These are phyloP conservation scores for Carassius carassius DNA, from an alignment of 2,113 vertebrate species.

Conservation along the genomic window DNA sequence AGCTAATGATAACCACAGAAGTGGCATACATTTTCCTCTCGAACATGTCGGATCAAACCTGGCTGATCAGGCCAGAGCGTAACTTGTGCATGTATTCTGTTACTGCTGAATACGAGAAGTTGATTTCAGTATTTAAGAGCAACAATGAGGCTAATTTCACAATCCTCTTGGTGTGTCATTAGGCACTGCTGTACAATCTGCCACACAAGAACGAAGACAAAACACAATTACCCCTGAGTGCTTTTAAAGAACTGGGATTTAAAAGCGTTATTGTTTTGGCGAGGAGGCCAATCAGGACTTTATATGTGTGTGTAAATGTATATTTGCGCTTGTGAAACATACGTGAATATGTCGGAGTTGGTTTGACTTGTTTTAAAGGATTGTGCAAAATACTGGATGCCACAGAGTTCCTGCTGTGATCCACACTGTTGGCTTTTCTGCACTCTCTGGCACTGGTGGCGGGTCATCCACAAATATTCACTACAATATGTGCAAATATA, in stretches of 20 bases:
- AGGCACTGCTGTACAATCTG: conserved; percentile 50
- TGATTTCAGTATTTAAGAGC: conserved; percentile 52
- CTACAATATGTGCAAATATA: background rate
- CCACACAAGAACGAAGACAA: conserved; percentile 44
- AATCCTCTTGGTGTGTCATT: conserved; percentile 49
- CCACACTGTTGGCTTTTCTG: conserved; percentile 67
- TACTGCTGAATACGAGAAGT: conserved; percentile 43
- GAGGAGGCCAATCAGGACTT: conserved; percentile 38
- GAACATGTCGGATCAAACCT: conserved; percentile 5
- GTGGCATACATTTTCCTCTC: conserved; percentile 2
- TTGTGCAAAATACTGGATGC: conserved; percentile 49
- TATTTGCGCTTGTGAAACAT: conserved; percentile 60
- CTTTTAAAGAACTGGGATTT: conserved; percentile 44
- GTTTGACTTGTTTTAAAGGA: background rate
- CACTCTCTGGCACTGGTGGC: background rate
- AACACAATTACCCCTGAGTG: conserved; percentile 46
- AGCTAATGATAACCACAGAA: conserved; percentile 42
- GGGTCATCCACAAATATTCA: background rate
- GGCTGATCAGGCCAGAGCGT: background rate
- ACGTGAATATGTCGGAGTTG: background rate
- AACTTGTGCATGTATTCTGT: conserved; percentile 11
- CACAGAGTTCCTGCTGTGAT: conserved; percentile 45
- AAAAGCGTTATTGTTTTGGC: conserved; percentile 47
- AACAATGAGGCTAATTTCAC: conserved; percentile 56
- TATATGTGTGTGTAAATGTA: conserved; percentile 33